These are phyloP conservation scores for Campylorhamphus procurvoides DNA, from an alignment of 2,113 vertebrate species.

Conservation along the genomic window DNA sequence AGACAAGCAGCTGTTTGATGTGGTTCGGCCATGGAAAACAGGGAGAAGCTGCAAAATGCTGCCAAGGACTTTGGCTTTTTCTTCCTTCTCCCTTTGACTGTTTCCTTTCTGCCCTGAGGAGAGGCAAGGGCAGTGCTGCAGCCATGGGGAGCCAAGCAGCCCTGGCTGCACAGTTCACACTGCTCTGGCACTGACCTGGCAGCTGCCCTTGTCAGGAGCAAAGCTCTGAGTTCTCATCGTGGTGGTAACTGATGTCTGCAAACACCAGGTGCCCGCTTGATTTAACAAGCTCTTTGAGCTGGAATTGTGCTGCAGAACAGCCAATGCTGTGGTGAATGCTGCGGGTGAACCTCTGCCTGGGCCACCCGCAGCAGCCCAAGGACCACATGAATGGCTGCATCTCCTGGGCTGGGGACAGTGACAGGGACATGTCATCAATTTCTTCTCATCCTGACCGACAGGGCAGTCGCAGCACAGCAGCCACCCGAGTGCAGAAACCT, in stretches of 20 bases:
- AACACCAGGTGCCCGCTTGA: not conserved
- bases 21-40: not conserved
- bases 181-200: not conserved
- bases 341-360: rapidly evolving
- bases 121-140: not conserved
- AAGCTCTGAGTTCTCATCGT: not conserved
- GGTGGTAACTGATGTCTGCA: not conserved
- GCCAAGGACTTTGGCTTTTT: not conserved
- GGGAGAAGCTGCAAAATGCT: not conserved
- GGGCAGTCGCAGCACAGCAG: not conserved
- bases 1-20: not conserved
- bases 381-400: rapidly evolving
- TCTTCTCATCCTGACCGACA: not conserved
- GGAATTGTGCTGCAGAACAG: not conserved
- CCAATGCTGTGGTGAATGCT: rapidly evolving
- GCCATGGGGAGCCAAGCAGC: not conserved
- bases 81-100: not conserved
- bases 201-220: not conserved
- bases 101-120: not conserved
- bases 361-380: not conserved
- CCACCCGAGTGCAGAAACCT: rapidly evolving
- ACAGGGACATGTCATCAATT: not conserved
- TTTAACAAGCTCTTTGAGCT: not conserved
- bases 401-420: rapidly evolving
- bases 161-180: rapidly evolving